phyloP scores from a whole-genome alignment of 2,797 vertebrate species.

The Poeciliopsis presidionis region DNA sequence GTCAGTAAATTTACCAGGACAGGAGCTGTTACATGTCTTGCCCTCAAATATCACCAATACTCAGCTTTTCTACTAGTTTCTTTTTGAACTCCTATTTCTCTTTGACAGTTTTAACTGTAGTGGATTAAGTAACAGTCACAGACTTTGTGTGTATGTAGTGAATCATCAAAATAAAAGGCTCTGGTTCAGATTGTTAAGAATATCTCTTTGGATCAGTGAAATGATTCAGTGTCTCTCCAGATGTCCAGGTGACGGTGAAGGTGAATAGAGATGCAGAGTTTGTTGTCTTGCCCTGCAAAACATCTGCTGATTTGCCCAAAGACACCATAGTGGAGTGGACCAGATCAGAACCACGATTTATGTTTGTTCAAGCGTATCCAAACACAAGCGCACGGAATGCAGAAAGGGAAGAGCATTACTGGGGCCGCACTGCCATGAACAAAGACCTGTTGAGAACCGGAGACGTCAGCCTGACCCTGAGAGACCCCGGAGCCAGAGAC shows the following conservation, averaged over 20 bases:
- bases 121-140: no score
- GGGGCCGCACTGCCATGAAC: background rate
- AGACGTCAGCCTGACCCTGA: constrained; percentile 15
- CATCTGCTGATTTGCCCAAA: background rate
- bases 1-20: no score
- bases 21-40: no score
- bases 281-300: fast-evolving
- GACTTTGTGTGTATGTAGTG: no score
- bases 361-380: background rate
- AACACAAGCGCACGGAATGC: background rate
- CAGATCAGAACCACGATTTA: background rate
- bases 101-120: no score
- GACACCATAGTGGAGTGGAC: background rate
- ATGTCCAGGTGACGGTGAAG: background rate
- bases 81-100: no score
- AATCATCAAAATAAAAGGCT: background rate
- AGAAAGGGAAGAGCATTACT: background rate
- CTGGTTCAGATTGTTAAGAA: background rate
- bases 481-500: background rate
- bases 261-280: background rate
- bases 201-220: background rate
- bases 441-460: background rate
- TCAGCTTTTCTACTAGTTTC: no score
- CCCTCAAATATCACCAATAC: no score
- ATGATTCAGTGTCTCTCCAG: background rate